Conservation (phyloP, 2,888 invertebrate genomes). For the Phymatocera aterrima region DNA sequence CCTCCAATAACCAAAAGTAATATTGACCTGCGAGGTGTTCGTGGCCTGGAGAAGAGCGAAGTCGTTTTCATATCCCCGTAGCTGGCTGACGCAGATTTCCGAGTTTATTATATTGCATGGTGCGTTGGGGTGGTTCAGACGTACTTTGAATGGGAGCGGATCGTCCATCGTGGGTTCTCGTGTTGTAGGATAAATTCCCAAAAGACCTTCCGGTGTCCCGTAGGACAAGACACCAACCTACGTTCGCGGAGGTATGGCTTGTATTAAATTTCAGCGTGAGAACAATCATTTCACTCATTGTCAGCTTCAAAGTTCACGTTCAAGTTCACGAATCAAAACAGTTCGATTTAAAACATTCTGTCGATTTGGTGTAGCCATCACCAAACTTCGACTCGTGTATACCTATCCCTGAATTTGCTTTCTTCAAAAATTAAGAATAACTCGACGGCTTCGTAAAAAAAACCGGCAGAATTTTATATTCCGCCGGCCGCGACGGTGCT, state of each 20-base stretch:
- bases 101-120: neutral
- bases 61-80: neutral
- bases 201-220: neutral
- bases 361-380: too few species aligned
- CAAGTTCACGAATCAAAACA: too few species aligned
- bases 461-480: too few species aligned
- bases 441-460: too few species aligned
- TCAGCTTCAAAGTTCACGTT: too few species aligned
- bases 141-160: neutral
- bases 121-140: conserved; percentile 20
- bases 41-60: neutral
- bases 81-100: conserved; percentile 23
- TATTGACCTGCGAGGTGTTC: neutral
- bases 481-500: too few species aligned
- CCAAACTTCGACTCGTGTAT: too few species aligned
- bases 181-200: conserved; percentile 24
- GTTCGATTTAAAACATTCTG: too few species aligned
- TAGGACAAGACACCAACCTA: conserved; percentile 32
- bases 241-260: neutral
- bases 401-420: too few species aligned
- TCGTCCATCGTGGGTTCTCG: conserved; percentile 23
- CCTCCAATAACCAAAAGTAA: conserved; percentile 23
- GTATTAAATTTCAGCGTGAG: too few species aligned
- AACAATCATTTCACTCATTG: too few species aligned
- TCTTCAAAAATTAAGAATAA: too few species aligned